Conservation (phyloP, 2,888 invertebrate species). For the Lypha dubia region DNA sequence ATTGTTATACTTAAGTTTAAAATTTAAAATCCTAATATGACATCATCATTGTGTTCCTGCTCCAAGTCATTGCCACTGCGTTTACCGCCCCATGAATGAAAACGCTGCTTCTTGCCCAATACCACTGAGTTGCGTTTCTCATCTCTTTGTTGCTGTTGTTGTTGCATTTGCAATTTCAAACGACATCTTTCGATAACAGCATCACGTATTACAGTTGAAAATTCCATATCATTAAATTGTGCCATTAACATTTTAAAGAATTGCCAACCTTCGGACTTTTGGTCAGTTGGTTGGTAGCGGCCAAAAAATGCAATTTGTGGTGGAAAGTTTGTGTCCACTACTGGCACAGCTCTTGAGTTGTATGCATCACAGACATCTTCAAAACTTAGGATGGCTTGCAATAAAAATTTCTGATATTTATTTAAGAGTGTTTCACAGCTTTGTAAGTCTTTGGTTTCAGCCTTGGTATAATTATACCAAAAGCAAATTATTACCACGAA, state of each 20-base stretch:
- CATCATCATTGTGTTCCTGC: constrained; percentile 66
- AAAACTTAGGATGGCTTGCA: constrained; percentile 81
- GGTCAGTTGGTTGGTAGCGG: constrained; percentile 78
- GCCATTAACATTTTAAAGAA: constrained; percentile 81
- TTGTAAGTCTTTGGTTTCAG: constrained; percentile 72
- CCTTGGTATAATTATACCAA: constrained; percentile 48
- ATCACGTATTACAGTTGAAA: constrained; percentile 79
- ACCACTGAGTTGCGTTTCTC: constrained; percentile 81
- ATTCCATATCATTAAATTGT: constrained; percentile 81
- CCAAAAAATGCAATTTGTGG: constrained; percentile 73
- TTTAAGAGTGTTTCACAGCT: constrained; percentile 80
- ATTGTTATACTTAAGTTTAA: not conserved
- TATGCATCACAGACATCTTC: constrained; percentile 82
- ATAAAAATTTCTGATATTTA: constrained; percentile 80
- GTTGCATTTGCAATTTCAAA: constrained; percentile 75
- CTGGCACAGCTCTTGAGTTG: constrained; percentile 71
- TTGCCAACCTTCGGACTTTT: constrained; percentile 80
- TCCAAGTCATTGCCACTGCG: constrained; percentile 73
- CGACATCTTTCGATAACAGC: constrained; percentile 81
- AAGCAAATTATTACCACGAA: constrained; percentile 49
- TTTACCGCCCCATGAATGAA: constrained; percentile 83
- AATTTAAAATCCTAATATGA: constrained; percentile 50
- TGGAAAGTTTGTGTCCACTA: constrained; percentile 26
- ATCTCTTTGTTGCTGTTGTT: constrained; percentile 76
- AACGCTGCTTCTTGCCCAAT: constrained; percentile 82